Evolutionary conservation across 2,888 invertebrate species (phyloP), one percentile per base, ranked within the genome.

Genomic region (Leptura quadrifasciata): DNA sequence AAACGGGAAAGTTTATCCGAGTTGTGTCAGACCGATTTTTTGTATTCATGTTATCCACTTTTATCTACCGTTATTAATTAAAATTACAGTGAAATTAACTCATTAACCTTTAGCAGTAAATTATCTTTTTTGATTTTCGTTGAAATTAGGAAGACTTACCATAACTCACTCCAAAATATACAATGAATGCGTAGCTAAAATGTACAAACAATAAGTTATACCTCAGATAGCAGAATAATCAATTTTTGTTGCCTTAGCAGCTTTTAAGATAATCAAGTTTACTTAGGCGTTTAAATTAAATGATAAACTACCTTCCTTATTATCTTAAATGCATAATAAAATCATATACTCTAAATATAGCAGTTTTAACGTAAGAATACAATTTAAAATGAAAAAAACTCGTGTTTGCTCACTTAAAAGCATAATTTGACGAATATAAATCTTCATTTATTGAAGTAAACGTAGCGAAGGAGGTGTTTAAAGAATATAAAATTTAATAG

Each of bases 401-500:
- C n/a, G 47, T 47, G n/a, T 27, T 60, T 60, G 15, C 65, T 67
- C 54, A 67, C 21, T 47, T 68, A 68, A 68, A 55, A 57, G 65
- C 65, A 65, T 65, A 73, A 76, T 78, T 76, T 70, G 54, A 20
- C 63, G 52, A 55, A 72, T 68, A 79, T 79, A 79, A 79, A 77
- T 79, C 76, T 77, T 76, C 76, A 72, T 78, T 76, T 76, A 74
- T 72, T 75, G 72, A 47, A 64, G 78, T 63, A 58, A 58, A 65
- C 67, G 60, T 68, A 68, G 64, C 73, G 70, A 71, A 74, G 69
- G 75, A 75, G 77, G 75, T 79, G 75, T 76, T 76, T 79, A 77
- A 77, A 76, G 79, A 75, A 77, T 77, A 79, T 77, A 79, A 77
- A 79, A 77, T 73, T 75, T 79, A 77, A 79, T 77, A 75, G 73